Evolutionary conservation across 2,797 vertebrate species (phyloP), one percentile per base, ranked within the genome.

Genomic region (Sebastes cheni): DNA sequence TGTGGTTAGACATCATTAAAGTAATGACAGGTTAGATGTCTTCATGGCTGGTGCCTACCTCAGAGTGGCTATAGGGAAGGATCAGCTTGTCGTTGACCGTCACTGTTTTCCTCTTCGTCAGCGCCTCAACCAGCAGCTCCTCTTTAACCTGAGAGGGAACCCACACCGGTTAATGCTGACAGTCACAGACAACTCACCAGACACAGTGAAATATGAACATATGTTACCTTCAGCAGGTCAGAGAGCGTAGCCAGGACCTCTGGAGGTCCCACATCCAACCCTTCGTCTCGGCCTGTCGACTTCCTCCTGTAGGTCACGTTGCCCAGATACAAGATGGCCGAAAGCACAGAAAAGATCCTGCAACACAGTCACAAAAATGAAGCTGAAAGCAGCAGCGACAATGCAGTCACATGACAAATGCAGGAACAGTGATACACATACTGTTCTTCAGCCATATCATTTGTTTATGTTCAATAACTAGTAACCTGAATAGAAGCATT

Each of bases 21-120:
- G 52, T 60, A 72, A 85, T 54, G 52, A 72, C 34, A 62, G 25
- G 10, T 8, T 69, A 16, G 56, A 59, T 1, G 36, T 69, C 12
- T 68, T 46, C 6, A 1, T 46, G 14, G 27, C 66, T 12, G 73
- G 64, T 62, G 23, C 67, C 46, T 88, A 96, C 95, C 97, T 99
- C 98, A 59, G 93, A 96, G 86, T 98, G 96, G 91, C 98, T 99
- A 93, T 99, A 99, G 4, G 98, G 96, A 71, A 99, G 96, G 88
- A 99, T 99, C 81, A 99, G 96, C 85, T 98, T 99, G 94, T 99
- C 99, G 1, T 99, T 99, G 82, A 96, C 98, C 0, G 99, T 99
- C 93, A 99, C 97, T 0, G 99, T 98, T 96, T 99, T 99, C 95
- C 99, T 97, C 90, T 99, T 98, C 0, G 99, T 99, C 83, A 99